These are phyloP conservation scores for Drosophila ambigua DNA, from an alignment of 1,140 invertebrate genomes.

Conservation along the genomic window DNA sequence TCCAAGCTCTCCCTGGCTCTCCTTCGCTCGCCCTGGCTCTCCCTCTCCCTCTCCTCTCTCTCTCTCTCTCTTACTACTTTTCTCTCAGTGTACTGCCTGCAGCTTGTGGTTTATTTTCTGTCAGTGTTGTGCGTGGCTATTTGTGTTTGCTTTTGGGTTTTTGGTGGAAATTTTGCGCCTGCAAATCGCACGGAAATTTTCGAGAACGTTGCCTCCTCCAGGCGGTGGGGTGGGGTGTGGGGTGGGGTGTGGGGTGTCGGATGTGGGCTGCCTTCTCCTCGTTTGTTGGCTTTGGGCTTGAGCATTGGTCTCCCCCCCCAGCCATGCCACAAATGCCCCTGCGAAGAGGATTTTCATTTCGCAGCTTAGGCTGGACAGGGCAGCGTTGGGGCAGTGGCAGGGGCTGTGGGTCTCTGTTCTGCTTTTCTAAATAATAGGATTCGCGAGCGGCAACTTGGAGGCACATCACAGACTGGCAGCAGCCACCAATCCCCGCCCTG, in stretches of 20 bases:
- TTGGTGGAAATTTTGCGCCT: constrained; percentile 77
- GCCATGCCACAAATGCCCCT: constrained; percentile 4
- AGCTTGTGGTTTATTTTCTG: not conserved
- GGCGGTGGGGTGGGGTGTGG: too few species aligned
- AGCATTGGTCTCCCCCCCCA: constrained; percentile 46
- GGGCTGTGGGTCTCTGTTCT: constrained; percentile 23
- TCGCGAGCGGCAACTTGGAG: constrained; percentile 59
- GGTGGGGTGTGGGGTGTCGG: too few species aligned
- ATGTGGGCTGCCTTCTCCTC: not conserved
- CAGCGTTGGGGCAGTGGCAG: not conserved
- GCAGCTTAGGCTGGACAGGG: constrained; percentile 55
- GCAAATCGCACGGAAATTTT: constrained; percentile 78
- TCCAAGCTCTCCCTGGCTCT: too few species aligned
- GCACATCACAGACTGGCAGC: constrained; percentile 16
- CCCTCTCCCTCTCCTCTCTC: too few species aligned
- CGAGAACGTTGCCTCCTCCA: constrained; percentile 32
- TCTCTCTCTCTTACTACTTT: too few species aligned
- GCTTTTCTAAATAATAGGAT: constrained; percentile 64
- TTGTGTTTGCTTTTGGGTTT: constrained; percentile 63
- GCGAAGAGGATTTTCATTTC: constrained; percentile 72
- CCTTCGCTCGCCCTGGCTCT: too few species aligned
- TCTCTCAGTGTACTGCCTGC: too few species aligned
- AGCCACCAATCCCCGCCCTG: too few species aligned
- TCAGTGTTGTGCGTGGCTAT: constrained; percentile 16
- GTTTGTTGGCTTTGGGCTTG: constrained; percentile 70